A percentile compares a stretch with the other conserved stretches of the same genome.
Conservation (phyloP, 1,140 invertebrate species). For the Leptinotarsa undecemlineata region DNA sequence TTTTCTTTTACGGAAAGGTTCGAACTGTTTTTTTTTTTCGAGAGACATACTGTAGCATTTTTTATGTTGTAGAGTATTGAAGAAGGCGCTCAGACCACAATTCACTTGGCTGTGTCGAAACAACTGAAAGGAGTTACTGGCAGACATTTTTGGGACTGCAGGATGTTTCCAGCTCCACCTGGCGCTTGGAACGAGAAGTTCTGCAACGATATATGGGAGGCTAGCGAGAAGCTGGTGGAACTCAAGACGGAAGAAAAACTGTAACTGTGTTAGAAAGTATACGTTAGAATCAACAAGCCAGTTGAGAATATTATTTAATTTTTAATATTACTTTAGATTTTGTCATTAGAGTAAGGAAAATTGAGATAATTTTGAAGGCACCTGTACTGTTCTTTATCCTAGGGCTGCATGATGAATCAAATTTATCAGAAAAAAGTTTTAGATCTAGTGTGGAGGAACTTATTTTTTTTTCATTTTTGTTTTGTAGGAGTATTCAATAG, state of each 20-base stretch:
- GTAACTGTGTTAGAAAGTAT: background rate
- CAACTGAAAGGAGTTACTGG: constrained; percentile 64
- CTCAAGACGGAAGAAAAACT: constrained; percentile 41
- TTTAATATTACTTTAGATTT: too few species aligned
- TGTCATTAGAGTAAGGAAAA: too few species aligned
- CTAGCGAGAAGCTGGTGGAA: constrained; percentile 44
- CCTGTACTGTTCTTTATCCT: too few species aligned
- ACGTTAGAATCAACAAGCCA: too few species aligned
- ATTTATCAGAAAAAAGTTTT: too few species aligned
- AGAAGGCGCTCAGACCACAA: constrained; percentile 69
- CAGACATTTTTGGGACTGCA: constrained; percentile 70
- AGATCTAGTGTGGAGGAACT: too few species aligned
- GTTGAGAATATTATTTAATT: too few species aligned
- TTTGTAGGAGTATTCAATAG: too few species aligned
- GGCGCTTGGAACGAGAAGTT: constrained; percentile 47
- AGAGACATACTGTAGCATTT: background rate
- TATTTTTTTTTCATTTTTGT: too few species aligned
- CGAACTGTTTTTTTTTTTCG: background rate
- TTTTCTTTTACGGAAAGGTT: constrained; percentile 26
- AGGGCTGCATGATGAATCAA: too few species aligned
- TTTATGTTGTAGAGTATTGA: constrained; percentile 58
- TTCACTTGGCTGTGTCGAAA: constrained; percentile 65
- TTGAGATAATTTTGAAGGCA: too few species aligned
- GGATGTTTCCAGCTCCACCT: constrained; percentile 41
- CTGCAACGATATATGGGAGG: constrained; percentile 46